These are phyloP conservation scores for Bellardia bayeri DNA, from an alignment of 2,888 invertebrate species.

Conservation along the genomic window DNA sequence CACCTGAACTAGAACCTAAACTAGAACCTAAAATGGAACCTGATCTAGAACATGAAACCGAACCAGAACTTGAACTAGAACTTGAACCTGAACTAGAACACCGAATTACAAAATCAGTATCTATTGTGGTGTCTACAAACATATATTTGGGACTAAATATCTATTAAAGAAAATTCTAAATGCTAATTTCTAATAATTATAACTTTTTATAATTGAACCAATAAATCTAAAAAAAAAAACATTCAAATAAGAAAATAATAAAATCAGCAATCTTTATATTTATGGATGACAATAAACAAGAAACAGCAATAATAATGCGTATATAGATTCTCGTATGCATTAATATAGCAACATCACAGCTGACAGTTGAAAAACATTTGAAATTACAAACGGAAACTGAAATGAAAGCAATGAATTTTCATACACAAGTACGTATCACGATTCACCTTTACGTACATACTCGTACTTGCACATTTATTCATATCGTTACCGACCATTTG, in stretches of 20 bases:
- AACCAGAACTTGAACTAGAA: no score
- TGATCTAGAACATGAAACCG: no score
- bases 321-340: not conserved
- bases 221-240: not conserved
- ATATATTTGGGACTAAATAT: no score
- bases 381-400: conserved; percentile 60
- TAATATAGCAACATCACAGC: not conserved
- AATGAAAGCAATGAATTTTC: conserved; percentile 61
- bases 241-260: not conserved
- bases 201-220: not conserved
- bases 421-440: conserved; percentile 23
- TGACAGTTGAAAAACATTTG: conserved; percentile 13
- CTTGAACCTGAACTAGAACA: no score
- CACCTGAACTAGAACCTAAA: no score
- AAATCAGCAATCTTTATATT: conserved; percentile 55
- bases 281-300: conserved; percentile 33
- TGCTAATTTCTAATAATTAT: not conserved
- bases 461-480: conserved; percentile 14
- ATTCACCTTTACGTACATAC: conserved; percentile 1
- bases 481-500: not conserved
- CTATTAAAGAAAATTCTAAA: no score
- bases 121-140: no score
- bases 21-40: no score
- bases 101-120: no score
- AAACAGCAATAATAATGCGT: conserved; percentile 12